These are phyloP conservation scores for Tipula confusa DNA, from an alignment of 2,888 invertebrate species.

Conservation along the genomic window DNA sequence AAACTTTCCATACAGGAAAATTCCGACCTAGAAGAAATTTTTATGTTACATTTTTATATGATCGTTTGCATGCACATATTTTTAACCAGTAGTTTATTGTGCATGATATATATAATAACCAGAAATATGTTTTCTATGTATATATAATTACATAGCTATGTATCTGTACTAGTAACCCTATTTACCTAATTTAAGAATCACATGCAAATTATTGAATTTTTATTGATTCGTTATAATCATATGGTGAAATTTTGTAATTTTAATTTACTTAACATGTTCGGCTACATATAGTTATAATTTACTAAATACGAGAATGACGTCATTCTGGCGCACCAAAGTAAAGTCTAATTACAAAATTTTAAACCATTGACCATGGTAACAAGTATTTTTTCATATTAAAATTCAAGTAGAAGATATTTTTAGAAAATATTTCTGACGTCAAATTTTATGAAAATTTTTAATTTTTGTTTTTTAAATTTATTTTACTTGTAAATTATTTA, in stretches of 20 bases:
- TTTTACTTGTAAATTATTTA: slow-evolving; percentile 42
- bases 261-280: not conserved
- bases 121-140: not conserved
- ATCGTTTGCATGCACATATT: not conserved
- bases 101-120: not conserved
- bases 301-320: not conserved
- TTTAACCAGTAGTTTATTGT: not conserved
- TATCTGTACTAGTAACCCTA: not conserved
- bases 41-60: not conserved
- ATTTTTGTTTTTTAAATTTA: not conserved
- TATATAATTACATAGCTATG: no score
- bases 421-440: not conserved
- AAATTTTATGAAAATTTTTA: not conserved
- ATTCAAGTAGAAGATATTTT: not conserved
- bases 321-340: not conserved
- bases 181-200: slow-evolving; percentile 17
- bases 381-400: no score
- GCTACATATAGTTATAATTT: not conserved
- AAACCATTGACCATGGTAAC: not conserved
- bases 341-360: not conserved
- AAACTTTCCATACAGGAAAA: not conserved
- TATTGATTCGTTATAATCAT: not conserved
- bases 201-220: slow-evolving; percentile 7
- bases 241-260: not conserved
- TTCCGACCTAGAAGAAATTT: not conserved